These are phyloP conservation scores for Acrocera orbiculus DNA, from an alignment of 2,888 invertebrate genomes.

Conservation along the genomic window DNA sequence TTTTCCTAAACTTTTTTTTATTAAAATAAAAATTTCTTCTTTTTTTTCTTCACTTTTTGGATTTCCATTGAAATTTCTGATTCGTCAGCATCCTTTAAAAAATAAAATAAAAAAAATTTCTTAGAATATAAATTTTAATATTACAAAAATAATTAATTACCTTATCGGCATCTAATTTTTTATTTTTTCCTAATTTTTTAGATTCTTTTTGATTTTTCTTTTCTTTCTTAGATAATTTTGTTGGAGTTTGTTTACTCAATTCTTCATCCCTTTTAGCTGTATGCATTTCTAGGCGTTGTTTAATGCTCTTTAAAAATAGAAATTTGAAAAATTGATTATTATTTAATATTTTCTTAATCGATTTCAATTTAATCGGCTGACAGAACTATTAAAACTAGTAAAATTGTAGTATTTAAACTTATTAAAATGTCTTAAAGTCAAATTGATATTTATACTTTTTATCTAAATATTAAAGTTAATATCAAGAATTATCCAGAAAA, in stretches of 20 bases:
- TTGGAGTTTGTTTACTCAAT: slow-evolving; percentile 21
- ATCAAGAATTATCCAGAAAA: too few species aligned
- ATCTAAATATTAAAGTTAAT: too few species aligned
- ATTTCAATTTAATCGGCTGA: too few species aligned
- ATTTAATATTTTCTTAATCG: too few species aligned
- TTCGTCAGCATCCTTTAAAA: slow-evolving; percentile 22
- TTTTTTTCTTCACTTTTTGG: slow-evolving; percentile 23
- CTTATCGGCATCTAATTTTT: slow-evolving; percentile 42
- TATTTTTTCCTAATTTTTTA: slow-evolving; percentile 35
- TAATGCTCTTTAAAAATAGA: slow-evolving; percentile 20
- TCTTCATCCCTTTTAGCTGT: slow-evolving; percentile 36
- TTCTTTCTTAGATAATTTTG: slow-evolving; percentile 30
- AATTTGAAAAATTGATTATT: background rate
- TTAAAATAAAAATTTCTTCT: slow-evolving; percentile 23
- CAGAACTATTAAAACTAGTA: too few species aligned
- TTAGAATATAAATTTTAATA: too few species aligned
- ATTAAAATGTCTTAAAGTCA: too few species aligned
- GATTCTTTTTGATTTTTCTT: slow-evolving; percentile 36
- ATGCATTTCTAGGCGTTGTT: slow-evolving; percentile 25
- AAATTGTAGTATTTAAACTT: too few species aligned
- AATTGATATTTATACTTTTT: too few species aligned
- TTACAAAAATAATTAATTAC: too few species aligned
- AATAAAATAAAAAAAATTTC: background rate
- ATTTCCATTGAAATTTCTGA: slow-evolving; percentile 20
- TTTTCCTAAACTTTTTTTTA: background rate